Base-by-base conservation (phyloP, 2,888 invertebrate genomes). In the Lymantria monacha region DNA sequence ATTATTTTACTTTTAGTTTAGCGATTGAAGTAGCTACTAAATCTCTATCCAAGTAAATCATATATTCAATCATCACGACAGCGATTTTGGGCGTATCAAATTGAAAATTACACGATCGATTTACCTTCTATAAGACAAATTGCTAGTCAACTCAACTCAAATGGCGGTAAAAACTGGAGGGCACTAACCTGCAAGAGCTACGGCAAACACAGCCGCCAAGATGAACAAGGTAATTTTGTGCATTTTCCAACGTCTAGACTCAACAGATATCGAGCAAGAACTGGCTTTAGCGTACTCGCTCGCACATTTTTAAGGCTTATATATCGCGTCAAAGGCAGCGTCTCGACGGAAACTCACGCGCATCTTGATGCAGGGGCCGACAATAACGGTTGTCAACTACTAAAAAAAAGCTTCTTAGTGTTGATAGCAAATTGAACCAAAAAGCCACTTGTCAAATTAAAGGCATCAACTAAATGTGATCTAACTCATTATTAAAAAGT, bases 111-210 rank as follows among this genome's bases (percentile, higher is more conserved):
- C 22, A 22, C 22, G 22, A 22, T 22, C 22, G 22, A 22, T 22
- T 22, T 22, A 22, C 22, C n/a, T 22, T 5, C 5, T 22, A 22
- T 22, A 22, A 22, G 22, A 22, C 10, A 10, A 33, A 9, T 33
- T 33, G 1, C 33, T 10, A 33, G 33, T 33, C 10, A 33, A 33
- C 54, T 66, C 44, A 66, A 44, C 59, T 61, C 58, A 53, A 57
- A 54, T 65, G 66, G 64, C 70, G 68, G 76, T 76, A 86, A 87
- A 87, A 87, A 87, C 73, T 56, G 66, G 72, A 49, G 87, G 85
- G 82, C 89, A 91, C 91, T 90, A 87, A 91, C 91, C 91, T 90
- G 88, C 88, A 53, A 83, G 71, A 53, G 82, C 84, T 68, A 85
- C 80, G 65, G 85, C 78, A 70, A 83, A 71, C 65, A 85, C 66